phyloP scores from a whole-genome alignment of 2,113 vertebrate genomes.

The Myrmecobius fasciatus region DNA sequence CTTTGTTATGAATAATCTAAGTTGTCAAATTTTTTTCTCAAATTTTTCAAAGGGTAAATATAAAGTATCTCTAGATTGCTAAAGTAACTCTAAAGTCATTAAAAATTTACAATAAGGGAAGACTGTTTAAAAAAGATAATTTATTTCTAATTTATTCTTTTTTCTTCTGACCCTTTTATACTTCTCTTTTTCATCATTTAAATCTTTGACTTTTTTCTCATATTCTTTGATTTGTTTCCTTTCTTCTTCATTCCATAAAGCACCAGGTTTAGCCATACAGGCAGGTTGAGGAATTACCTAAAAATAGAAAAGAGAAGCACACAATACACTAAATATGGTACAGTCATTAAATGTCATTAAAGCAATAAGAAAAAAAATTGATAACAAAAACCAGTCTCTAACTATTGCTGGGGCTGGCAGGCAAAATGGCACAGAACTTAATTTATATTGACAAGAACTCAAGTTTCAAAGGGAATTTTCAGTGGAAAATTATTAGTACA shows the following conservation, averaged over 20 bases:
- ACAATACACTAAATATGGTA: neutral
- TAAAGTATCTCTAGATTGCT: neutral
- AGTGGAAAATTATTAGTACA: neutral
- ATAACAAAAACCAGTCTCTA: neutral
- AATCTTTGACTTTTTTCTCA: slow-evolving; percentile 89
- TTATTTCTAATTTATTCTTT: neutral
- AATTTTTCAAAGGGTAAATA: too few species aligned
- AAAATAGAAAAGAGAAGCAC: slow-evolving; percentile 58
- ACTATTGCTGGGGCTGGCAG: neutral
- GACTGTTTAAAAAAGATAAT: neutral
- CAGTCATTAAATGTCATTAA: neutral
- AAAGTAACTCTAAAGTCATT: neutral
- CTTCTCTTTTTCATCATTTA: slow-evolving; percentile 92
- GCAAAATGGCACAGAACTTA: neutral
- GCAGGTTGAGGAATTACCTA: slow-evolving; percentile 91
- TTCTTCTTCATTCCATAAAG: slow-evolving; percentile 93
- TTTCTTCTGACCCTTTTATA: slow-evolving; percentile 88
- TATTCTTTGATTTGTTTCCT: slow-evolving; percentile 88
- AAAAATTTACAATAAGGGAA: neutral
- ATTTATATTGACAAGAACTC: neutral
- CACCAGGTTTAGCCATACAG: slow-evolving; percentile 87
- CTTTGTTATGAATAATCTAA: neutral
- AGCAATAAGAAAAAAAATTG: neutral
- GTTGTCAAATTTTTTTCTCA: neutral
- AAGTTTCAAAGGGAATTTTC: neutral